phyloP scores from a whole-genome alignment of 37 sponge, comb jelly and placozoan genomes.

The Dysidea cf. avara region DNA sequence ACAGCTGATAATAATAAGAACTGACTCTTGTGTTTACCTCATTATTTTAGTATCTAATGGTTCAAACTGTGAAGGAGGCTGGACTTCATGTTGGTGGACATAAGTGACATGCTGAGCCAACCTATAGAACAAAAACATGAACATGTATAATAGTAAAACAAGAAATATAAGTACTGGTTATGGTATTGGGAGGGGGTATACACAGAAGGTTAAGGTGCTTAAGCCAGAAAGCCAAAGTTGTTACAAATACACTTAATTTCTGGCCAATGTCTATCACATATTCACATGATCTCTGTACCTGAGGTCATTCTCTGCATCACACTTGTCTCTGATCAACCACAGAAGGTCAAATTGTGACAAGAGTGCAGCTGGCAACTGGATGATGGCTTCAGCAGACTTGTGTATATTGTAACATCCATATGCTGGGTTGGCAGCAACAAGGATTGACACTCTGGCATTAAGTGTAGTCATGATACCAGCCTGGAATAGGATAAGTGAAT shows the following conservation, averaged over 20 bases:
- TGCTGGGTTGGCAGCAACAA: conserved; percentile 98
- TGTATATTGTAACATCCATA: conserved; percentile 97
- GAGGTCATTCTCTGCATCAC: no score
- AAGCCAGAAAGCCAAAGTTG: no score
- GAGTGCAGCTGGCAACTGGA: conserved; percentile 97
- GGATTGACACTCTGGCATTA: conserved; percentile 94
- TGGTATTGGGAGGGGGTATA: no score
- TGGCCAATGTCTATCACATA: conserved; percentile 87
- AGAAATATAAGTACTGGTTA: no score
- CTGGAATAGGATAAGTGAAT: no score
- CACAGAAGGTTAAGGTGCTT: no score
- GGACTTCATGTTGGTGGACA: conserved; percentile 92
- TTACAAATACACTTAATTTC: no score
- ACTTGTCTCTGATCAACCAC: conserved; percentile 96
- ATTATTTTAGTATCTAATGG: no score
- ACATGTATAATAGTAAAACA: neutral
- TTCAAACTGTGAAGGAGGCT: no score
- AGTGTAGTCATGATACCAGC: conserved; percentile 95
- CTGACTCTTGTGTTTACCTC: no score
- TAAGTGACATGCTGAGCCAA: conserved; percentile 97
- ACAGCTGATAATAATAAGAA: no score
- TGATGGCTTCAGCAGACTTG: conserved; percentile 95
- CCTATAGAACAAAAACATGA: no score
- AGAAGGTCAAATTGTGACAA: conserved; percentile 97
- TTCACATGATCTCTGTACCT: conserved; percentile 95